Base-by-base conservation (phyloP, 2,113 vertebrate species). In the Atrichornis clamosus region DNA sequence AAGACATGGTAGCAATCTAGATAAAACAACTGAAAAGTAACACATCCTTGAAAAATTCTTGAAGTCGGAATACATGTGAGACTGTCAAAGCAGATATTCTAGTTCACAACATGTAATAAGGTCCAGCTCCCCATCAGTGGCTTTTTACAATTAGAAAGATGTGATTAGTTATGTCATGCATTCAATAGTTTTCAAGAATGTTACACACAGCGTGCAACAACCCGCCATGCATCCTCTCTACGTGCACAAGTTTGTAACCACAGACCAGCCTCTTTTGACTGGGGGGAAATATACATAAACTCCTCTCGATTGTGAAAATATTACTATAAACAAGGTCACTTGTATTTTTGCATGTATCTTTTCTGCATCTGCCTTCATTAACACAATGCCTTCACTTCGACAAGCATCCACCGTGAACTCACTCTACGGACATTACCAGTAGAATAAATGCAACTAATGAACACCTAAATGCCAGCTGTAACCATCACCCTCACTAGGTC, bases 191-290 rank as follows among this genome's bases (percentile, higher is more conserved):
- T 76, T 63, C 39, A 75, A 42, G 23, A 82, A 53, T 1, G 2
- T 62, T 53, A 86, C n/a, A 18, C 16, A 17, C 8, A 35, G 19
- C 15, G 9, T 44, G 37, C 27, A 88, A 88, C n/a, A 82, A 27
- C 3, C 13, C 4, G 3, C 53, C 44, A 30, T 0, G 6, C 18
- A 15, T 2, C 11, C 5, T 42, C 60, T 46, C 33, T 18, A 52
- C 8, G 53, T 41, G 30, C 53, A 60, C 44, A 58, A 22, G 7
- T 46, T 58, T 15, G 46, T 10, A 49, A 2, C 37, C 7, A 52
- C 2, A 85, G 19, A 92, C 11, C 14, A 65, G 18, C 12, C 62
- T 39, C 69, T 82, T 87, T 23, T 39, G 33, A 78, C 44, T 23
- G 4, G 1, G 17, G 5, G 13, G 1, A 46, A 60, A 41, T 17